A percentile compares a stretch with the other conserved stretches of the same genome.
Conservation (phyloP, 1,140 invertebrate genomes). For the Pseudomyrmex gracilis region DNA sequence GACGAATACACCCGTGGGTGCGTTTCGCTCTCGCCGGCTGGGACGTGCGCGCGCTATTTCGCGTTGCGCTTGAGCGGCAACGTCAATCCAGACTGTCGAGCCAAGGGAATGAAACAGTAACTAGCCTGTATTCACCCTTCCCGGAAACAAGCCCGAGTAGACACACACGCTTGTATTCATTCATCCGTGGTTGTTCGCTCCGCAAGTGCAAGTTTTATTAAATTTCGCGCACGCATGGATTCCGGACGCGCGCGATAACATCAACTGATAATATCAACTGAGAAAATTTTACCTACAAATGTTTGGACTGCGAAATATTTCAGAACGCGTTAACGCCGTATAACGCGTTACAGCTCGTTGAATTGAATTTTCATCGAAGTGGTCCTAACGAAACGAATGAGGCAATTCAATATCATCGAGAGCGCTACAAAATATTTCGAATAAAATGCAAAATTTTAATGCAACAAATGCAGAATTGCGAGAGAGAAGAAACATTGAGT, state of each 20-base stretch:
- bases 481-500: background rate
- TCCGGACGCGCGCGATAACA: background rate
- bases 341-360: constrained; percentile 26
- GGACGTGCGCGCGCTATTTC: constrained; percentile 33
- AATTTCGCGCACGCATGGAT: constrained; percentile 8
- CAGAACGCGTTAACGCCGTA: background rate
- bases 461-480: background rate
- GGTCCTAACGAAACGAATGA: constrained; percentile 6
- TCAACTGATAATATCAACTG: constrained; percentile 28
- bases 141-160: constrained; percentile 50
- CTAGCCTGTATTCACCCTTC: constrained; percentile 49
- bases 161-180: constrained; percentile 29
- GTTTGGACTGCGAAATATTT: constrained; percentile 28
- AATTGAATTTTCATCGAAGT: constrained; percentile 13
- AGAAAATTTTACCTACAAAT: constrained; percentile 33
- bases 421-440: constrained; percentile 9
- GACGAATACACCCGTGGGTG: constrained; percentile 49
- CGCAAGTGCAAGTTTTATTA: constrained; percentile 34
- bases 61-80: constrained; percentile 43
- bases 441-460: constrained; percentile 32
- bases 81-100: constrained; percentile 52
- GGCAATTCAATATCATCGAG: constrained; percentile 23
- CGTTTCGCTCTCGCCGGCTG: constrained; percentile 32
- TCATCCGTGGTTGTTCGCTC: constrained; percentile 9
- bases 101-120: constrained; percentile 58